Conservation (phyloP, 2,888 invertebrate genomes). For the Leptinotarsa juncta region DNA sequence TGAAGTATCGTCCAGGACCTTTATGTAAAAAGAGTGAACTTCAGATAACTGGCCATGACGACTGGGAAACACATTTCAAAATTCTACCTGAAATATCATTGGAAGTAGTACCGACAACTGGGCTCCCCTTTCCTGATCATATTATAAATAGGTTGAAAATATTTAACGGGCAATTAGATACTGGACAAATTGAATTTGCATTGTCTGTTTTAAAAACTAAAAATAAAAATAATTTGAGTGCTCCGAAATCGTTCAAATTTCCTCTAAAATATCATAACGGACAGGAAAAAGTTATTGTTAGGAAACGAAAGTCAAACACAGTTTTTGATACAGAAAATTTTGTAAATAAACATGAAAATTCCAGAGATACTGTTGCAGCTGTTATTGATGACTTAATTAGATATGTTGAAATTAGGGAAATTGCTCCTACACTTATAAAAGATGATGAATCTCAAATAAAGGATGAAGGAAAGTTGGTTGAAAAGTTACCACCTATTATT, state of each 20-base stretch:
- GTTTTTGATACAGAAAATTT: neutral
- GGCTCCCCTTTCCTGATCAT: slow-evolving; percentile 66
- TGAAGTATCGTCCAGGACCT: slow-evolving; percentile 72
- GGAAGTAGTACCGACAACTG: slow-evolving; percentile 67
- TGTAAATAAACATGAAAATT: slow-evolving; percentile 22
- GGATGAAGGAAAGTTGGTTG: slow-evolving; percentile 47
- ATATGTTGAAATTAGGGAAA: slow-evolving; percentile 72
- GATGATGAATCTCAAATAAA: slow-evolving; percentile 56
- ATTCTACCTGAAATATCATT: slow-evolving; percentile 68
- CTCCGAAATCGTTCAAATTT: slow-evolving; percentile 67
- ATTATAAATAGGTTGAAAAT: slow-evolving; percentile 65
- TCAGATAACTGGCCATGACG: slow-evolving; percentile 65
- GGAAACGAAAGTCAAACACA: slow-evolving; percentile 39
- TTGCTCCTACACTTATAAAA: slow-evolving; percentile 69
- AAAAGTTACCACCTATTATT: slow-evolving; percentile 39
- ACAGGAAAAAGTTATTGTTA: slow-evolving; percentile 70
- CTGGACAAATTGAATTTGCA: slow-evolving; percentile 70
- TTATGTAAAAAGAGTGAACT: slow-evolving; percentile 67
- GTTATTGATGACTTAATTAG: slow-evolving; percentile 70
- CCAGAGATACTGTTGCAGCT: slow-evolving; percentile 35
- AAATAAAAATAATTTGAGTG: slow-evolving; percentile 12
- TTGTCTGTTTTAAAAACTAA: slow-evolving; percentile 66
- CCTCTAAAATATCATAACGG: slow-evolving; percentile 71
- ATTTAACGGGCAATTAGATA: slow-evolving; percentile 65
- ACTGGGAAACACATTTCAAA: slow-evolving; percentile 66